Evolutionary conservation across 2,888 invertebrate species (phyloP).

Genomic region (Nowickia ferox): DNA sequence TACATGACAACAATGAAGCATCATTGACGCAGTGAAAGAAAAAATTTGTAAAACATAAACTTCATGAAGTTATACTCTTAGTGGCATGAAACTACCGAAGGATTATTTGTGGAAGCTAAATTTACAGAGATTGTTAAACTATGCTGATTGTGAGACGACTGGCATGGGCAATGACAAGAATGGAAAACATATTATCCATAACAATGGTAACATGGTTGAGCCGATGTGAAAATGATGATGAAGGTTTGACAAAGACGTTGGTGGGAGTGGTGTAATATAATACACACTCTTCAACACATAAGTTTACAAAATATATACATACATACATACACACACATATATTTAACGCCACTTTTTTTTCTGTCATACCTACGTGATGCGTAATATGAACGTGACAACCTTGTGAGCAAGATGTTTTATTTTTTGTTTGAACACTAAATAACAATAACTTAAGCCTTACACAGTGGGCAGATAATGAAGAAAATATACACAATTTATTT

Average conservation of each 20-base stretch:
- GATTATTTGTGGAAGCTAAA: background rate
- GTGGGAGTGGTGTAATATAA: conserved; percentile 5
- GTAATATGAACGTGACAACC: conserved; percentile 66
- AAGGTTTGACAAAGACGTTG: conserved; percentile 54
- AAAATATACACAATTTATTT: background rate
- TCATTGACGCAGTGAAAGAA: background rate
- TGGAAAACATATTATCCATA: conserved; percentile 44
- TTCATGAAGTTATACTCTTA: conserved; percentile 20
- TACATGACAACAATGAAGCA: conserved; percentile 26
- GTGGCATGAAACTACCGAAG: conserved; percentile 5
- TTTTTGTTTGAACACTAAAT: background rate
- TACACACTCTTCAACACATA: background rate
- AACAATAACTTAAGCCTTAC: conserved; percentile 39
- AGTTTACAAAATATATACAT: background rate
- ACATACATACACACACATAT: background rate
- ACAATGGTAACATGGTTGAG: conserved; percentile 28
- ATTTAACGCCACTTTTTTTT: conserved; percentile 32
- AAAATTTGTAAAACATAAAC: conserved; percentile 43
- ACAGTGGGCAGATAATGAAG: conserved; percentile 29
- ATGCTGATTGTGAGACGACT: background rate
- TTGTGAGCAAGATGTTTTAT: conserved; percentile 41
- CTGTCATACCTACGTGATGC: conserved; percentile 57
- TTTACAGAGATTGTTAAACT: background rate
- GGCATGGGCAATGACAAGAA: conserved; percentile 9
- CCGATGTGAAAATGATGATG: conserved; percentile 21